These are phyloP conservation scores for Eulemur albifrons DNA, from an alignment of 2,797 vertebrate genomes.

Conservation along the genomic window DNA sequence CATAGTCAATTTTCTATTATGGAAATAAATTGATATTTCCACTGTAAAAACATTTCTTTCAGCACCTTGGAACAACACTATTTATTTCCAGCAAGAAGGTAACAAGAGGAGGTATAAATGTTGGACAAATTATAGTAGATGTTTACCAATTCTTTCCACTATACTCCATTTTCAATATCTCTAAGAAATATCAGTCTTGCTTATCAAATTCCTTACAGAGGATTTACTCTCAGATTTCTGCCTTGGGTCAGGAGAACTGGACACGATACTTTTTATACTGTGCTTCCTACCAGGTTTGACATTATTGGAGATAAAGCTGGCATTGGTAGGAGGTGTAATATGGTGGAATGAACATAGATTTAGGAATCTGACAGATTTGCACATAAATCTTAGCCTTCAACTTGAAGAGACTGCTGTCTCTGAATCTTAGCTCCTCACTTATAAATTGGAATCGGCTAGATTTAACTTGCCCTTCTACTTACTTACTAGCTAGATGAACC, in stretches of 20 bases:
- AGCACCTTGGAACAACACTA: constrained; percentile 48
- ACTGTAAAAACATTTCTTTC: constrained; percentile 64
- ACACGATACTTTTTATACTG: background rate
- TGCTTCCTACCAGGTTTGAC: background rate
- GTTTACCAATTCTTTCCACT: background rate
- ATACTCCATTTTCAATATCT: background rate
- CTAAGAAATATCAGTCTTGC: background rate
- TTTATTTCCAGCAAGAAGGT: constrained; percentile 63
- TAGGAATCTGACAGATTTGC: background rate
- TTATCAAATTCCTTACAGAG: background rate
- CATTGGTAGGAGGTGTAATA: background rate
- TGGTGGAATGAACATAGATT: background rate
- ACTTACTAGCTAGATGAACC: background rate
- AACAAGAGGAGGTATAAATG: constrained; percentile 65
- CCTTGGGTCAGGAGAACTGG: background rate
- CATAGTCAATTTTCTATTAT: constrained; percentile 73
- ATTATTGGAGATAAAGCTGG: background rate
- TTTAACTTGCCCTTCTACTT: background rate
- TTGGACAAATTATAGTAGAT: constrained; percentile 49
- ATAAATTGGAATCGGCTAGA: background rate
- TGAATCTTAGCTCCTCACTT: background rate
- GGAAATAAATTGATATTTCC: constrained; percentile 73
- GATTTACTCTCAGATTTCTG: background rate
- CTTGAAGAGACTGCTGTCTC: background rate
- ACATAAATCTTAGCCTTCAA: background rate